Percentiles rank a stretch among this genome's conserved stretches.
These are phyloP conservation scores for Stenichneumon culpator DNA, from an alignment of 2,888 invertebrate species.

Conservation along the genomic window DNA sequence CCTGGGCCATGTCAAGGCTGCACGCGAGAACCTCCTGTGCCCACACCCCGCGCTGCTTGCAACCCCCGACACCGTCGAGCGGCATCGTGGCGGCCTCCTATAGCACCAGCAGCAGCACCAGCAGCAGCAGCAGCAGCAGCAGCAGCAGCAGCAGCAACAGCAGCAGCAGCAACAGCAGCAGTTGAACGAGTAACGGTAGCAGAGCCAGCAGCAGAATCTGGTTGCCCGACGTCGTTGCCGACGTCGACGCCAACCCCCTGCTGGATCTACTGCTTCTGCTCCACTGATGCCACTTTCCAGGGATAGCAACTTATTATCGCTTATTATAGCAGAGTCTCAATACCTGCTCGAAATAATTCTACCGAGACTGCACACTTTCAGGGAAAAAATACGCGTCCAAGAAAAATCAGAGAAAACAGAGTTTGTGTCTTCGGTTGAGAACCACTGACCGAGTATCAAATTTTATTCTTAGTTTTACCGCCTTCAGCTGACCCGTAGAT, in stretches of 20 bases:
- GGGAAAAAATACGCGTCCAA: background rate
- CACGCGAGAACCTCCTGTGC: constrained; percentile 82
- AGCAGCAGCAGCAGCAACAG: constrained; percentile 3
- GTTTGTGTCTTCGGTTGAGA: background rate
- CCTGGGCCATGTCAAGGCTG: constrained; percentile 85
- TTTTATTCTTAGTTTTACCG: background rate
- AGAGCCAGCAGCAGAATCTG: constrained; percentile 21
- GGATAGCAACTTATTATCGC: constrained; percentile 40
- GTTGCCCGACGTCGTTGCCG: constrained; percentile 29
- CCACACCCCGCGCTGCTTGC: constrained; percentile 72
- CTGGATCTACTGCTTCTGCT: constrained; percentile 18
- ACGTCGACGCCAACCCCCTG: constrained; percentile 16
- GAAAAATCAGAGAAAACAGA: constrained; percentile 3
- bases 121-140: constrained; percentile 11
- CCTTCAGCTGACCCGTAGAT: too few relatives aligned
- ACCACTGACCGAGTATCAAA: background rate
- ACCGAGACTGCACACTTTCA: constrained; percentile 2
- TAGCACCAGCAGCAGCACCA: background rate
- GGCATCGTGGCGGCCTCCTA: constrained; percentile 63
- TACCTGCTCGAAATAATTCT: constrained; percentile 15
- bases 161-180: too few relatives aligned
- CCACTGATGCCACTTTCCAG: constrained; percentile 12
- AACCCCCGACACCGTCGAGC: constrained; percentile 49
- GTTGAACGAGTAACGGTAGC: constrained; percentile 14
- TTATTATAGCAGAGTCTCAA: constrained; percentile 56